These are phyloP conservation scores for Gadus chalcogrammus DNA, from an alignment of 2,113 vertebrate species.

Conservation along the genomic window DNA sequence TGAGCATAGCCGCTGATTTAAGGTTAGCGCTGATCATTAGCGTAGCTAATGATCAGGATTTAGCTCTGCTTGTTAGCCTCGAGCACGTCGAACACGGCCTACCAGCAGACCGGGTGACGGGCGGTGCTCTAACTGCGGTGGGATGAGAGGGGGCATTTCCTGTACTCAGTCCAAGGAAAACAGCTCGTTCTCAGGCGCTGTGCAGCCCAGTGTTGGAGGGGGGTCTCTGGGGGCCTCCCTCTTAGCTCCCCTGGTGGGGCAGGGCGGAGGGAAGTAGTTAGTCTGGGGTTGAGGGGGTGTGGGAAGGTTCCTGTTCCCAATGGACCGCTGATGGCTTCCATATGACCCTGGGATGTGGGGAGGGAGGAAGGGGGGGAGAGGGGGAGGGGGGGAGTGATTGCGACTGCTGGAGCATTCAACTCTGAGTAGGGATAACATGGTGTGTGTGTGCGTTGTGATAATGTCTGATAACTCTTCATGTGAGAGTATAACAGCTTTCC, in stretches of 20 bases:
- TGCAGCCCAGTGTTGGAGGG: too few species aligned
- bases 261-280: conserved; percentile 48
- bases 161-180: too few species aligned
- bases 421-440: conserved; percentile 6
- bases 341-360: conserved; percentile 45
- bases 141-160: too few species aligned
- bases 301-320: conserved; percentile 65
- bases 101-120: too few species aligned
- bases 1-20: too few species aligned
- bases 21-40: too few species aligned
- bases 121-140: too few species aligned
- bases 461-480: neutral
- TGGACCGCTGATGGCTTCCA: conserved; percentile 70
- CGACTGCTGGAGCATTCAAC: conserved; percentile 47
- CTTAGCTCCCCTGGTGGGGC: conserved; percentile 42
- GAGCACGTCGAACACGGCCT: too few species aligned
- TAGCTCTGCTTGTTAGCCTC: too few species aligned
- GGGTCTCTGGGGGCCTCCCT: neutral
- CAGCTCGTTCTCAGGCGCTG: too few species aligned
- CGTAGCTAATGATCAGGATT: too few species aligned
- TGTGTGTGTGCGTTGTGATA: too few species aligned
- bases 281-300: conserved; percentile 61
- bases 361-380: neutral
- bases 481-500: conserved; percentile 6
- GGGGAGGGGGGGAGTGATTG: conserved; percentile 22